Conservation (phyloP, 2,797 vertebrate genomes). For the Cheirogaleus major region DNA sequence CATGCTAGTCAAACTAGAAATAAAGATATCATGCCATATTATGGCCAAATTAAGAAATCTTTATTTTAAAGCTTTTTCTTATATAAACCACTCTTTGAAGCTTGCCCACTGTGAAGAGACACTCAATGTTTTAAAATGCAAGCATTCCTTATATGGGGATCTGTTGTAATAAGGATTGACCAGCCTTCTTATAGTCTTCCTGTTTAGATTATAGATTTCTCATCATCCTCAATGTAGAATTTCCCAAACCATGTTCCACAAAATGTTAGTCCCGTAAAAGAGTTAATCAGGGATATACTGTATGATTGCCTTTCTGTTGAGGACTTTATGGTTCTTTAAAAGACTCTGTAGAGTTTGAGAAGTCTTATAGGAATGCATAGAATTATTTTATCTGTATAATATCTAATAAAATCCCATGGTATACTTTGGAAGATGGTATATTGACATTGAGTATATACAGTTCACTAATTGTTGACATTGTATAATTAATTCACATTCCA, state of each 20-base stretch:
- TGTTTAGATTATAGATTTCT: conserved; percentile 21
- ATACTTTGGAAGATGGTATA: not conserved
- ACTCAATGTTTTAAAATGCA: not conserved
- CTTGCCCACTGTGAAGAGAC: not conserved
- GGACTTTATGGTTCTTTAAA: not conserved
- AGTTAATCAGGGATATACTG: not conserved
- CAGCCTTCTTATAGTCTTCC: not conserved
- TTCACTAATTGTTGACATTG: not conserved
- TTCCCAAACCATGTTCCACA: not conserved
- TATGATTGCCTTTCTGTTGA: not conserved
- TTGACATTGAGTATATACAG: not conserved
- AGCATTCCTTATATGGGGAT: not conserved
- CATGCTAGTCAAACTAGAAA: not conserved
- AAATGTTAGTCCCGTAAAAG: not conserved
- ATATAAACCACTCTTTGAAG: not conserved
- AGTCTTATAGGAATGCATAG: not conserved
- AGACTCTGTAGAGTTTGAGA: not conserved
- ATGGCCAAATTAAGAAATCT: conserved; percentile 23
- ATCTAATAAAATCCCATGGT: not conserved
- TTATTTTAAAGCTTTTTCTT: conserved; percentile 35
- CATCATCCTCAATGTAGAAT: not conserved
- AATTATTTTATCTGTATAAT: not conserved
- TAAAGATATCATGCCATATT: not conserved
- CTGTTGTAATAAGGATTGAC: not conserved
- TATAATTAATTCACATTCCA: conserved; percentile 19